phyloP scores from a whole-genome alignment of 1,140 invertebrate genomes.

The Sitodiplosis mosellana region DNA sequence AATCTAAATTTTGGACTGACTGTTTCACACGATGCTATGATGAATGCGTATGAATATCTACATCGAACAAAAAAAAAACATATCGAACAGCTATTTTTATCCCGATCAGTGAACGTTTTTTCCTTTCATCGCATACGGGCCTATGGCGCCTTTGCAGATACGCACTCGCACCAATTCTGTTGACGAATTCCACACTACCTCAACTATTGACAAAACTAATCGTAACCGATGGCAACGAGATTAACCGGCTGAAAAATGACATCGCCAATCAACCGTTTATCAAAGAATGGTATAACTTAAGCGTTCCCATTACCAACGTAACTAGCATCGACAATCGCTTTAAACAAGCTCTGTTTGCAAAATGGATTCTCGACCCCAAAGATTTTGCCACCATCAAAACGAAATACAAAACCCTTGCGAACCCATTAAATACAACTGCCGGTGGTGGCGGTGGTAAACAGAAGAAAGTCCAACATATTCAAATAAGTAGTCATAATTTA shows the following conservation, averaged over 20 bases:
- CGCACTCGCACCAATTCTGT: conserved; percentile 16
- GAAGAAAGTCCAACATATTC: conserved; percentile 9
- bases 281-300: conserved; percentile 11
- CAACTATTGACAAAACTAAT: conserved; percentile 21
- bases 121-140: conserved; percentile 41
- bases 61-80: conserved; percentile 5
- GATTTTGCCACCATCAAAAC: conserved; percentile 16
- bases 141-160: conserved; percentile 46
- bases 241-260: conserved; percentile 16
- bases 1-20: no score
- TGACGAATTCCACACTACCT: conserved; percentile 15
- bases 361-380: conserved; percentile 18
- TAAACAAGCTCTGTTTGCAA: conserved; percentile 20
- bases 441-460: conserved; percentile 11
- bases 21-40: no score
- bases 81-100: conserved; percentile 35
- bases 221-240: conserved; percentile 10
- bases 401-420: conserved; percentile 14
- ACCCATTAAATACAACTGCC: conserved; percentile 11
- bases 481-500: conserved; percentile 16
- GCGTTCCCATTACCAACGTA: conserved; percentile 9
- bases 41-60: no score
- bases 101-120: conserved; percentile 31
- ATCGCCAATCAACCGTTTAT: conserved; percentile 15
- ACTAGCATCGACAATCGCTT: conserved; percentile 19